These are phyloP conservation scores for Phalera bucephala DNA, from an alignment of 2,888 invertebrate genomes.

Conservation along the genomic window DNA sequence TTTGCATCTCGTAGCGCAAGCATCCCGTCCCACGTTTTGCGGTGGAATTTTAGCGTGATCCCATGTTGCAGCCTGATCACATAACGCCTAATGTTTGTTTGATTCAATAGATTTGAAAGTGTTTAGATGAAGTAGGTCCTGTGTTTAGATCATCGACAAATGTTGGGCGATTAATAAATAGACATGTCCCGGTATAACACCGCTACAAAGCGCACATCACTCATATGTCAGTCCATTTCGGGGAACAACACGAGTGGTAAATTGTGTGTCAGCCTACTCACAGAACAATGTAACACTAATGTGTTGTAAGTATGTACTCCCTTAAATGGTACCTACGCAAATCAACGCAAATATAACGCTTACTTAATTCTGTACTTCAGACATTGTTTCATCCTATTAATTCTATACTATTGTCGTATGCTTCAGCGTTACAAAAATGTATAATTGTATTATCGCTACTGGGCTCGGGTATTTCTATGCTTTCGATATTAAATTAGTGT, in stretches of 20 bases:
- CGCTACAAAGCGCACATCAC: slow-evolving; percentile 49
- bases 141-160: slow-evolving; percentile 62
- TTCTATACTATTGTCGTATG: slow-evolving; percentile 79
- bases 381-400: slow-evolving; percentile 74
- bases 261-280: slow-evolving; percentile 57
- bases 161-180: slow-evolving; percentile 37
- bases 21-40: slow-evolving; percentile 45
- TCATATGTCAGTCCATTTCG: slow-evolving; percentile 68
- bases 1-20: slow-evolving; percentile 58
- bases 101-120: slow-evolving; percentile 60
- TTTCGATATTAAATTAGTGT: slow-evolving; percentile 82
- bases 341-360: slow-evolving; percentile 72
- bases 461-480: slow-evolving; percentile 83
- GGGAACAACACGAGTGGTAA: slow-evolving; percentile 58
- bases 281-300: slow-evolving; percentile 66
- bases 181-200: slow-evolving; percentile 38
- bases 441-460: slow-evolving; percentile 71
- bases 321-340: slow-evolving; percentile 64
- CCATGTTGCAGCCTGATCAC: slow-evolving; percentile 41
- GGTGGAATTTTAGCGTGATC: slow-evolving; percentile 22
- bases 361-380: slow-evolving; percentile 70
- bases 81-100: slow-evolving; percentile 57
- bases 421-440: slow-evolving; percentile 80
- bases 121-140: slow-evolving; percentile 70
- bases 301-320: slow-evolving; percentile 78